phyloP scores from a whole-genome alignment of 2,113 vertebrate genomes.

The Hirundichthys speculiger region DNA sequence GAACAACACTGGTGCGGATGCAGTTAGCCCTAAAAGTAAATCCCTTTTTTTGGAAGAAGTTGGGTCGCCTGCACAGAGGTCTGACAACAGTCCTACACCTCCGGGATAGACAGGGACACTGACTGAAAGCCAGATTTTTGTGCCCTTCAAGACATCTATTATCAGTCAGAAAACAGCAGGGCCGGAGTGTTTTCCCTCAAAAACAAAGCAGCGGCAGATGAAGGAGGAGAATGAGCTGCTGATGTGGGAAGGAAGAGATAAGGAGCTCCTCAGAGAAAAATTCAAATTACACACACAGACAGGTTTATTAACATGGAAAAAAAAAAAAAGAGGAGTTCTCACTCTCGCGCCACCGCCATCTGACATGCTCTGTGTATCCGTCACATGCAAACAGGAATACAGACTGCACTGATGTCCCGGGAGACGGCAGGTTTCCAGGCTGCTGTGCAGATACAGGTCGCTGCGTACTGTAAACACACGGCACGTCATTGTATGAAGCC shows the following conservation, averaged over 20 bases:
- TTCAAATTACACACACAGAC: constrained; percentile 44
- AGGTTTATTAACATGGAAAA: constrained; percentile 48
- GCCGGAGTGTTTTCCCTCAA: not conserved
- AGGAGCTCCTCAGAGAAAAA: constrained; percentile 32
- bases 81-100: constrained; percentile 1
- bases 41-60: not conserved
- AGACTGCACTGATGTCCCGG: not conserved
- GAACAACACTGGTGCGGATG: too few species aligned
- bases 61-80: not conserved
- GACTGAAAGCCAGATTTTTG: not conserved
- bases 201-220: not conserved
- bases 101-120: not conserved
- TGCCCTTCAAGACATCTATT: not conserved
- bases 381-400: constrained; percentile 8
- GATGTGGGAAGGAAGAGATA: constrained; percentile 34
- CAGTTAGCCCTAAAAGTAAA: not conserved
- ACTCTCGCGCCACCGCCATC: constrained; percentile 16
- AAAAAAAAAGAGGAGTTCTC: constrained; percentile 7
- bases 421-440: constrained; percentile 13
- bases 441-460: not conserved
- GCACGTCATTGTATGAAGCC: constrained; percentile 1
- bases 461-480: constrained; percentile 39
- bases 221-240: constrained; percentile 11
- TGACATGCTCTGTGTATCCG: constrained; percentile 21
- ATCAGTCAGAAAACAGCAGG: not conserved